phyloP scores from a whole-genome alignment of 2,797 vertebrate genomes.

The Helostoma temminkii region DNA sequence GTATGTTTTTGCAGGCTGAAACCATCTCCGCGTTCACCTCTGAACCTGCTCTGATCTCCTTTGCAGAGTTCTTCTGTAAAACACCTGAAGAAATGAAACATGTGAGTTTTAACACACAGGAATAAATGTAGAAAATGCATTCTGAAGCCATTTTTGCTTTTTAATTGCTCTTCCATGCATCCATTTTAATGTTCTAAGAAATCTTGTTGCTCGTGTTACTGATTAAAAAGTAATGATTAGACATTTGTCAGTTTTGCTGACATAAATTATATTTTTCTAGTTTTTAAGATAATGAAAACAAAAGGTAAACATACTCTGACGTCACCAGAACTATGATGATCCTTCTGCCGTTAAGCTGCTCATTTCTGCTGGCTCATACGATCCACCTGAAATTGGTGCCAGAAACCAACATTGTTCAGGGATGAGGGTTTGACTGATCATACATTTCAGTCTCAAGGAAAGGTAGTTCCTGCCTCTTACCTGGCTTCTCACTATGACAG shows the following conservation, averaged over 20 bases:
- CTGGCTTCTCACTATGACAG: too few relatives aligned
- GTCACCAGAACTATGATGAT: too few relatives aligned
- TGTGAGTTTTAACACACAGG: conserved; percentile 80
- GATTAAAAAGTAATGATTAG: too few relatives aligned
- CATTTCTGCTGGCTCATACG: too few relatives aligned
- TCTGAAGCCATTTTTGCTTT: neutral
- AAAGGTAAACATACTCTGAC: neutral
- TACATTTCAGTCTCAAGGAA: too few relatives aligned
- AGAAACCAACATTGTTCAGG: too few relatives aligned
- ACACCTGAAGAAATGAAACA: conserved; percentile 88
- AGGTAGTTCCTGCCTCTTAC: too few relatives aligned
- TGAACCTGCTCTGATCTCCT: conserved; percentile 93
- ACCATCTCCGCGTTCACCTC: conserved; percentile 96
- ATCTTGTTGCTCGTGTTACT: neutral
- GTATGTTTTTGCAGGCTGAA: conserved; percentile 87
- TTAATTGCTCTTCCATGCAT: neutral
- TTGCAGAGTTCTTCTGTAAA: conserved; percentile 97
- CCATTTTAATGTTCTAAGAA: neutral
- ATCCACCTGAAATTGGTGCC: too few relatives aligned
- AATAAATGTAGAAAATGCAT: neutral
- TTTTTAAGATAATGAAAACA: neutral
- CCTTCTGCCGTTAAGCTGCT: too few relatives aligned
- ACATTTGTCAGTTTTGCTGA: neutral
- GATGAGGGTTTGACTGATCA: too few relatives aligned
- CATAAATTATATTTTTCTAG: neutral